Conservation (phyloP, 2,113 vertebrate genomes). For the Myrmecobius fasciatus region DNA sequence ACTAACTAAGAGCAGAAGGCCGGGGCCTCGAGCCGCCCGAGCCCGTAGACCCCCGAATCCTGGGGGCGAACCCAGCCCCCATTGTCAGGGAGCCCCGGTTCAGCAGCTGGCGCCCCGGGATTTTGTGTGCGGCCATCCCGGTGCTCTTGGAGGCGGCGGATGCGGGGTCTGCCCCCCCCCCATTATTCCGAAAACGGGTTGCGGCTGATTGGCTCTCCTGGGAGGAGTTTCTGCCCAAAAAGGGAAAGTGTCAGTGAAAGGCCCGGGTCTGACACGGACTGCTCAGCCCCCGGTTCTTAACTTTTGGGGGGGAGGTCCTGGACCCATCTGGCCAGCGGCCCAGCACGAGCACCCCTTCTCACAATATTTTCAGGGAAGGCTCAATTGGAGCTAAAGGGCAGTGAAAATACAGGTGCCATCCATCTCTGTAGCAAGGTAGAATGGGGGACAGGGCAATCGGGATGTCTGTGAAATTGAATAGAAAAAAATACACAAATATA, state of each 20-base stretch:
- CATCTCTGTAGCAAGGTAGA: too few relatives aligned
- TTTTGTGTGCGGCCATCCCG: neutral
- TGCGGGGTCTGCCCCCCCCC: too few relatives aligned
- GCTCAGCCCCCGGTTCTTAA: neutral
- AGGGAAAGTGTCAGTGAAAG: neutral
- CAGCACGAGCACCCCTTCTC: neutral
- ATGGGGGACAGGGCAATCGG: too few relatives aligned
- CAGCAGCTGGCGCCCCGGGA: too few relatives aligned
- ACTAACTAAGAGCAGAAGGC: neutral
- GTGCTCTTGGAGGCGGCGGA: too few relatives aligned
- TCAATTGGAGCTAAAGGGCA: neutral
- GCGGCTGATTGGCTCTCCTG: slow-evolving; percentile 14
- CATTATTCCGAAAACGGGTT: neutral
- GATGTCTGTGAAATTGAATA: too few relatives aligned
- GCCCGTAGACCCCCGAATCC: neutral
- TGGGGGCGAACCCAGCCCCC: neutral
- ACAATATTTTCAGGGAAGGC: too few relatives aligned
- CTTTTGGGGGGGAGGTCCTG: rapidly evolving
- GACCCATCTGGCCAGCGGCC: neutral
- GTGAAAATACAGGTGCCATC: too few relatives aligned
- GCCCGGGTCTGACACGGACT: neutral
- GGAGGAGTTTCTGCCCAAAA: too few relatives aligned
- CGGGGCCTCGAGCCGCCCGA: neutral
- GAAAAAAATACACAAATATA: too few relatives aligned
- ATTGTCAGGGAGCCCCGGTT: neutral